Percentiles rank a stretch among this genome's conserved stretches.
Conservation (phyloP, 2,113 vertebrate genomes). For the Antidorcas marsupialis region DNA sequence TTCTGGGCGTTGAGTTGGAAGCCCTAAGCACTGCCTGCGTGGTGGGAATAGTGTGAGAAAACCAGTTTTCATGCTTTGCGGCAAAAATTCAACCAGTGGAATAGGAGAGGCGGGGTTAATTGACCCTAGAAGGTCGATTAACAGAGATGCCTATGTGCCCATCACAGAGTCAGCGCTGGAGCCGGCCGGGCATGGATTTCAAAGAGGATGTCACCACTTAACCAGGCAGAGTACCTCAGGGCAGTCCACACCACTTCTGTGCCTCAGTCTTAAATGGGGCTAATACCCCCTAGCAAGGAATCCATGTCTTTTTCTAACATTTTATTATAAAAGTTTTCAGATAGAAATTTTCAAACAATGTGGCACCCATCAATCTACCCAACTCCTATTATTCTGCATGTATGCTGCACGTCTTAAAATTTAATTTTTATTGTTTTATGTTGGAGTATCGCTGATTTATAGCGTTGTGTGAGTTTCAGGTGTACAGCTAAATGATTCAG, state of each 20-base stretch:
- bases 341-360: background rate
- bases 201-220: background rate
- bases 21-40: background rate
- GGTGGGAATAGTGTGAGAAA: background rate
- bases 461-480: background rate
- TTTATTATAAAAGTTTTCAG: background rate
- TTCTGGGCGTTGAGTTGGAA: background rate
- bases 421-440: background rate
- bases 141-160: accelerated
- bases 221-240: accelerated
- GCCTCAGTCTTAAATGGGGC: background rate
- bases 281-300: background rate
- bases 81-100: background rate
- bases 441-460: background rate
- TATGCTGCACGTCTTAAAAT: accelerated
- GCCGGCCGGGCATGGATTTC: background rate
- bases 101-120: background rate
- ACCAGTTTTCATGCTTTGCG: background rate
- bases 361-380: background rate
- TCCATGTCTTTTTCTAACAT: accelerated
- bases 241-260: too few relatives aligned
- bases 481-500: background rate
- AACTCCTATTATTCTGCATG: background rate
- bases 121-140: accelerated
- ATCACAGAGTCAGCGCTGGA: background rate